phyloP scores from a whole-genome alignment of 2,113 vertebrate genomes.

The Aptenodytes patagonicus region DNA sequence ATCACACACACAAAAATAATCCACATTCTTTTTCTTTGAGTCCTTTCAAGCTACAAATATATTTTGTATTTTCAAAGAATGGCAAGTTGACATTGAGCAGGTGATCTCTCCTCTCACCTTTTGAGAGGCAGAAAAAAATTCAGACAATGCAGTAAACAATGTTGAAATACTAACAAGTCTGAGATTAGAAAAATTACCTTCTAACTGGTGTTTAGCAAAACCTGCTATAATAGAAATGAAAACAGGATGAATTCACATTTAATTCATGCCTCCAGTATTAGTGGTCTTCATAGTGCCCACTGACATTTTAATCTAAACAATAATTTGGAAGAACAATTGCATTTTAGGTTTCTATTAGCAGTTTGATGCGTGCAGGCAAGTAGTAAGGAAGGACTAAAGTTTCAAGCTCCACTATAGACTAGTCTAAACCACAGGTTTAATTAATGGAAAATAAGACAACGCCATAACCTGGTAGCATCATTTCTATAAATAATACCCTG shows the following conservation, averaged over 20 bases:
- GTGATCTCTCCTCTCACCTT: neutral
- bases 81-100: neutral
- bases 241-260: neutral
- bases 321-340: neutral
- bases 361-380: neutral
- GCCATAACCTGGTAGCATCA: neutral
- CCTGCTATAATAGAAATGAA: neutral
- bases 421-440: neutral
- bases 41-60: neutral
- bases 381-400: neutral
- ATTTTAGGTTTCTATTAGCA: neutral
- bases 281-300: rapidly evolving
- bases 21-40: neutral
- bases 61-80: neutral
- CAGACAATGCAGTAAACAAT: neutral
- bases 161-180: neutral
- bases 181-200: neutral
- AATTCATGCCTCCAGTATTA: neutral
- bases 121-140: neutral
- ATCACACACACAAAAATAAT: neutral
- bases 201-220: neutral
- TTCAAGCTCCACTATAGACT: neutral
- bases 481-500: neutral
- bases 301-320: neutral
- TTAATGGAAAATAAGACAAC: neutral